Percentiles rank a stretch among this genome's conserved stretches.
Conservation (phyloP, 1,140 invertebrate genomes). For the Diachasmimorpha longicaudata region DNA sequence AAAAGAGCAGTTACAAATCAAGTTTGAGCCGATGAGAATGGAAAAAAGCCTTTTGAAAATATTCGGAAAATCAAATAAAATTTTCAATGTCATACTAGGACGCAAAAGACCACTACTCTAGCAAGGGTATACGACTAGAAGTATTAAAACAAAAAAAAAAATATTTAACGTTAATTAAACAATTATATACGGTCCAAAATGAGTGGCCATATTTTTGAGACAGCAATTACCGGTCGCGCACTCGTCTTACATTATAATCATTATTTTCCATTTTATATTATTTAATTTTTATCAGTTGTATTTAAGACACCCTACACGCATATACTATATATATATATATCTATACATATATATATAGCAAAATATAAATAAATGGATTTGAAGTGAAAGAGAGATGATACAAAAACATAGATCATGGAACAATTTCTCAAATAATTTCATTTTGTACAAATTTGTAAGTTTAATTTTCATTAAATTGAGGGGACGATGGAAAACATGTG, state of each 20-base stretch:
- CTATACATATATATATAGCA: background rate
- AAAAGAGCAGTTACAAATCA: background rate
- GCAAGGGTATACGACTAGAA: constrained; percentile 63
- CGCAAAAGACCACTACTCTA: constrained; percentile 60
- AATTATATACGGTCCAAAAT: constrained; percentile 53
- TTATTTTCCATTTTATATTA: background rate
- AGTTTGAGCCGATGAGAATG: background rate
- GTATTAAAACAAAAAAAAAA: constrained; percentile 50
- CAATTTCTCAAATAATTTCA: background rate
- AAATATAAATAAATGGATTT: background rate
- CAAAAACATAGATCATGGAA: background rate
- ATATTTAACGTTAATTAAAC: constrained; percentile 59
- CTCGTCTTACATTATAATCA: background rate
- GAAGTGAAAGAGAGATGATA: background rate
- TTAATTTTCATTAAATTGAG: background rate
- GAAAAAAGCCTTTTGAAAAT: background rate
- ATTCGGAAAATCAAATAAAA: background rate
- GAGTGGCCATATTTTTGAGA: constrained; percentile 51
- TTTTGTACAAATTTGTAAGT: constrained; percentile 6
- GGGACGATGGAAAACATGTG: background rate
- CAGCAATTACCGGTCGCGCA: constrained; percentile 27
- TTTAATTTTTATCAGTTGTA: background rate
- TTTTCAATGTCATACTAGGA: constrained; percentile 32
- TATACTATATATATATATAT: background rate
- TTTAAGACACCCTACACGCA: background rate